phyloP scores from a whole-genome alignment of 2,888 invertebrate genomes.

The Melipona beecheii region DNA sequence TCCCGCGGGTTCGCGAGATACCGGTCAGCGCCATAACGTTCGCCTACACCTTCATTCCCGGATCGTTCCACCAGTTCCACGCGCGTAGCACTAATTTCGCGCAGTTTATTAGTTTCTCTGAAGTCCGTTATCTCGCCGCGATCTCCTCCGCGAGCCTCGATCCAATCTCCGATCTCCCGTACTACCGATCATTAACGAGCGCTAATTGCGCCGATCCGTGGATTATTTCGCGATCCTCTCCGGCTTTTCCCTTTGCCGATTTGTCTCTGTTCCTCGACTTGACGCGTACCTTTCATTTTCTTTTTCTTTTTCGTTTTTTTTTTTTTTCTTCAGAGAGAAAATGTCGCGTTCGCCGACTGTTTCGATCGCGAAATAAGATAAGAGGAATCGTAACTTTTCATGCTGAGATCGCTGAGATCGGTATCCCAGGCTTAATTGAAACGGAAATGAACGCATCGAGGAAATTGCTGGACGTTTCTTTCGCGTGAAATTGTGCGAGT shows the following conservation, averaged over 20 bases:
- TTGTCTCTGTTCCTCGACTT: conserved; percentile 12
- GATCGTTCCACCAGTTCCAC: conserved; percentile 6
- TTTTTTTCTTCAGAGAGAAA: background rate
- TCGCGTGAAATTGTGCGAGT: conserved; percentile 9
- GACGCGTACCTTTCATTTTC: background rate
- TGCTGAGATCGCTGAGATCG: background rate
- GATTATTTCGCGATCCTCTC: conserved; percentile 8
- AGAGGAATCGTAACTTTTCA: conserved; percentile 29
- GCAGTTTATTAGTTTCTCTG: conserved; percentile 61
- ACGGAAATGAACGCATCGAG: conserved; percentile 30
- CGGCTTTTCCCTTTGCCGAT: conserved; percentile 2
- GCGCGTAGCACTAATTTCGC: conserved; percentile 52
- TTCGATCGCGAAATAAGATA: conserved; percentile 23
- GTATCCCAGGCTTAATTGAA: conserved; percentile 38
- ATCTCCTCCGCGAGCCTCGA: conserved; percentile 32
- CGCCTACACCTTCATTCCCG: conserved; percentile 54
- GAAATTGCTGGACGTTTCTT: background rate
- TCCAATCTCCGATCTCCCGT: background rate
- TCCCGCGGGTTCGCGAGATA: conserved; percentile 40
- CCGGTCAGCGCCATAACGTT: conserved; percentile 48
- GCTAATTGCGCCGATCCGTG: conserved; percentile 49
- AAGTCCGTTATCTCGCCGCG: conserved; percentile 56
- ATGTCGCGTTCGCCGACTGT: background rate
- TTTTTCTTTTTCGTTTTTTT: background rate
- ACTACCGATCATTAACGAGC: conserved; percentile 50